Evolutionary conservation across 2,888 invertebrate genomes (phyloP), one percentile per base, ranked within the genome.

Genomic region (Diplolepis rosae): DNA sequence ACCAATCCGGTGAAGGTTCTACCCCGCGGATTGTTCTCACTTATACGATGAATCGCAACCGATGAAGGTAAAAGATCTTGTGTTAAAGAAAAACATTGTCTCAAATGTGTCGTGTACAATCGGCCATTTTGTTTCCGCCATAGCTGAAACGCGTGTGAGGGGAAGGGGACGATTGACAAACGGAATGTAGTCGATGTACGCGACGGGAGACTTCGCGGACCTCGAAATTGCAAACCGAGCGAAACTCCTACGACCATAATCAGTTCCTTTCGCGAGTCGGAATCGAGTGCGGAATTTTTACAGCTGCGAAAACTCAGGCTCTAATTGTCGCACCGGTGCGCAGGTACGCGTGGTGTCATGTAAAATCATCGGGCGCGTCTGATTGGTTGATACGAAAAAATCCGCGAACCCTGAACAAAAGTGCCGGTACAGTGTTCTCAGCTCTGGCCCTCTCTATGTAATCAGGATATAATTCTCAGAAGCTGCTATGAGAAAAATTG

Each of bases 321-420:
- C 28, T 11, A 18, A 56, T 54, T 42, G 72, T 35, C 27, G 66
- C 22, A 69, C 70, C 69, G 71, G 72, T 69, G 72, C 54, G 54
- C 68, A 30, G 61, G 30, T 74, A 69, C 74, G 71, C 74, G 73
- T 74, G 72, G 56, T 70, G 61, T 65, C 65, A 68, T 52, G 69
- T 70, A 74, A 77, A 74, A 77, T 71, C 56, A 65, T 74, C 32
- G 68, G 72, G n/a, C 69, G 78, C 72, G 70, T 73, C 76, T 79
- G 82, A 84, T 84, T 84, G 84, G 83, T 77, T 77, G 75, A 71
- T 69, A 72, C 71, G 80, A 80, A 84, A 84, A 84, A 84, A 84
- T 84, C 83, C 80, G 80, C 84, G 79, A 83, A 83, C 70, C 48
- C 30, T 13, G 30, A 45, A 39, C 68, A 24, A 66, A 69, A 71